A percentile compares a stretch with the other conserved stretches of the same genome.
These are phyloP conservation scores for Galerucella nymphaeae DNA, from an alignment of 2,888 invertebrate genomes.

Conservation along the genomic window DNA sequence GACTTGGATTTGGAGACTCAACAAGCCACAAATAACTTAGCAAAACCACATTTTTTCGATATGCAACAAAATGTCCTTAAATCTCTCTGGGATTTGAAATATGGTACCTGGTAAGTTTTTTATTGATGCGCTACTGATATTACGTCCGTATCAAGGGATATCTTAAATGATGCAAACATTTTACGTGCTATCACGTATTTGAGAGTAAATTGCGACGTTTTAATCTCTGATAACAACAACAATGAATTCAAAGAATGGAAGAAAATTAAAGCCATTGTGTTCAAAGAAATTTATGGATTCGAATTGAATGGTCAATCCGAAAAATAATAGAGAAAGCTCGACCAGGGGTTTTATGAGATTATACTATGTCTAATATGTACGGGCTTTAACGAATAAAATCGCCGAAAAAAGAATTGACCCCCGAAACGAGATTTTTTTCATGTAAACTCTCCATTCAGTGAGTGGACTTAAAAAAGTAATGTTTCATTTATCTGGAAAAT, in stretches of 20 bases:
- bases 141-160: constrained; percentile 14
- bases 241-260: constrained; percentile 31
- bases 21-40: no score
- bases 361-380: constrained; percentile 2
- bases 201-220: constrained; percentile 35
- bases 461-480: no score
- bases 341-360: constrained; percentile 14
- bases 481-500: no score
- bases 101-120: neutral
- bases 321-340: constrained; percentile 18
- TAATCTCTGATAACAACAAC: constrained; percentile 36
- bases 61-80: no score
- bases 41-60: no score
- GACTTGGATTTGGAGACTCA: no score
- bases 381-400: neutral
- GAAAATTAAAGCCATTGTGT: constrained; percentile 36
- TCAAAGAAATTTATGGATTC: constrained; percentile 27
- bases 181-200: constrained; percentile 27
- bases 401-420: neutral
- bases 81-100: no score
- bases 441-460: no score
- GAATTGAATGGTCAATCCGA: constrained; percentile 31
- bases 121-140: neutral
- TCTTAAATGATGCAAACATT: constrained; percentile 23
- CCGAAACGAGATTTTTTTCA: no score